Evolutionary conservation across 2,113 vertebrate species (phyloP).

Genomic region (Embiotoca jacksoni): DNA sequence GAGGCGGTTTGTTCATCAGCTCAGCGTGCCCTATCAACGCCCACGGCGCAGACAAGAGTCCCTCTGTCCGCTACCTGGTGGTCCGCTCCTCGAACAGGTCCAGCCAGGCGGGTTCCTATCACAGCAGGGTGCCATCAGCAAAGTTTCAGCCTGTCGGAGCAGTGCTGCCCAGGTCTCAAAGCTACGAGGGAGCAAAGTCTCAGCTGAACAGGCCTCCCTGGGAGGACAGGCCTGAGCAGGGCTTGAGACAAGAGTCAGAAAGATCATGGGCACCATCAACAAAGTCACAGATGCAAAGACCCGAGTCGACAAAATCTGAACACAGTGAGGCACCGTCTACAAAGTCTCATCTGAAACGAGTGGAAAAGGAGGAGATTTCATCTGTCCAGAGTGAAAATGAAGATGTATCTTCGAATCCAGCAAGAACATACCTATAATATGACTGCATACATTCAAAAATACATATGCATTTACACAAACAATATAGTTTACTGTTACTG

Average conservation of each 20-base stretch:
- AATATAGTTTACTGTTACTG: not conserved
- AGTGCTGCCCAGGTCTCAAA: slow-evolving; percentile 35
- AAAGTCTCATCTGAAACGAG: slow-evolving; percentile 72
- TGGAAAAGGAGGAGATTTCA: slow-evolving; percentile 47
- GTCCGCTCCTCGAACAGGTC: slow-evolving; percentile 75
- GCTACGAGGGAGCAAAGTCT: slow-evolving; percentile 47
- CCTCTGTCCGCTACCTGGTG: slow-evolving; percentile 87
- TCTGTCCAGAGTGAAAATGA: slow-evolving; percentile 44
- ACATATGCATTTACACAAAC: not conserved
- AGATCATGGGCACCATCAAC: slow-evolving; percentile 66
- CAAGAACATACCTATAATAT: slow-evolving; percentile 76
- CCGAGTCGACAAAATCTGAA: slow-evolving; percentile 52
- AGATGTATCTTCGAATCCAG: slow-evolving; percentile 37
- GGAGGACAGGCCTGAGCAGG: slow-evolving; percentile 11
- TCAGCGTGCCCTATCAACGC: slow-evolving; percentile 77
- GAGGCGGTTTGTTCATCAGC: slow-evolving; percentile 90
- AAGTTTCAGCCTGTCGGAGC: slow-evolving; percentile 37
- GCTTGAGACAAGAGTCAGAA: slow-evolving; percentile 32
- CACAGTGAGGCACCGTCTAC: slow-evolving; percentile 59
- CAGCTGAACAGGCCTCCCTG: slow-evolving; percentile 35
- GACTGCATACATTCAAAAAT: not conserved
- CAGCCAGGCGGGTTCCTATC: slow-evolving; percentile 37
- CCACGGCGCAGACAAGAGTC: slow-evolving; percentile 79
- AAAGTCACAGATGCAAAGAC: slow-evolving; percentile 75
- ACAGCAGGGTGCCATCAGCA: slow-evolving; percentile 31